A percentile compares a stretch with the other conserved stretches of the same genome.
Conservation (phyloP, 2,888 invertebrate genomes). For the Ophioninae sp. region DNA sequence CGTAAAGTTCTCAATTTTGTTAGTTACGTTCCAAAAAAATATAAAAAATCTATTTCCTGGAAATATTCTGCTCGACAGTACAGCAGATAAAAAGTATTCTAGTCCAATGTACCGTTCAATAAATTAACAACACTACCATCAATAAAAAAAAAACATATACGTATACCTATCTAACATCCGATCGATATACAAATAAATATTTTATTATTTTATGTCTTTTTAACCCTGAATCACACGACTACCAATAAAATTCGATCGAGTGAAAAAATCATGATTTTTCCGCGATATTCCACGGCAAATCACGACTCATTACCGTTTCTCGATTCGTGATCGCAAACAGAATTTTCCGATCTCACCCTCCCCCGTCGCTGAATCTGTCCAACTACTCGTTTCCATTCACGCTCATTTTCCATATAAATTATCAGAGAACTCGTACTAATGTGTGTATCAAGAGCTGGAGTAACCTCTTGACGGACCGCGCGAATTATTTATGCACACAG, state of each 20-base stretch:
- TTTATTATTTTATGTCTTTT: too few species aligned
- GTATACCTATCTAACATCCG: too few species aligned
- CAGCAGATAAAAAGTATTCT: neutral
- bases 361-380: neutral
- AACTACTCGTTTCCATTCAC: neutral
- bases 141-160: neutral
- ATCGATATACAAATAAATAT: too few species aligned
- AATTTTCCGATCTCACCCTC: neutral
- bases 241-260: neutral
- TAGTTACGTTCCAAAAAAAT: neutral
- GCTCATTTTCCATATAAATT: constrained; percentile 39
- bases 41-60: neutral
- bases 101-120: neutral
- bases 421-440: constrained; percentile 27
- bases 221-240: too few species aligned
- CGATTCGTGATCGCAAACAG: neutral
- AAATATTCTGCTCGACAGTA: neutral
- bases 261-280: neutral
- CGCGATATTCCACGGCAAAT: neutral
- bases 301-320: constrained; percentile 22
- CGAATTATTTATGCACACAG: constrained; percentile 13
- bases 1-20: neutral
- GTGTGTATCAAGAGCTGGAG: constrained; percentile 1
- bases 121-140: neutral
- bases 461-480: constrained; percentile 6